Percentiles rank a stretch among this genome's conserved stretches.
These are phyloP conservation scores for Calameuta filiformis DNA, from an alignment of 2,888 invertebrate genomes.

Conservation along the genomic window DNA sequence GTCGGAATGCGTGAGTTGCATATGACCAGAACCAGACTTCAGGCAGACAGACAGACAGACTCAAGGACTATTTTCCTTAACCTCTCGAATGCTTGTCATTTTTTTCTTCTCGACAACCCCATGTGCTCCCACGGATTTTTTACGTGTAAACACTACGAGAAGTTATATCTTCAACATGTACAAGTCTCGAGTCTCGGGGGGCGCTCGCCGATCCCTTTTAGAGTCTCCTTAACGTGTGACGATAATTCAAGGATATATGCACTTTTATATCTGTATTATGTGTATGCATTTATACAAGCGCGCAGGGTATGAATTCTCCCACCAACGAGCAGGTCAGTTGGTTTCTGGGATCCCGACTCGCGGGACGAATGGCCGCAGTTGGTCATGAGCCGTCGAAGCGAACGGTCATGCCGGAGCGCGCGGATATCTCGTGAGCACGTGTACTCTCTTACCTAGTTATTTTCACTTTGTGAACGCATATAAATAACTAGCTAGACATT, in stretches of 20 bases:
- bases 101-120: background rate
- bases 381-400: constrained; percentile 37
- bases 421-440: background rate
- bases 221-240: background rate
- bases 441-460: background rate
- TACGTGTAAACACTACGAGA: background rate
- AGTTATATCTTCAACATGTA: background rate
- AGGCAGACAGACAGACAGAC: background rate
- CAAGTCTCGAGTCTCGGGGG: background rate
- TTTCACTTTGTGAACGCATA: background rate
- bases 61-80: background rate
- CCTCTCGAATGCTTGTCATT: background rate
- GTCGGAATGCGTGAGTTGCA: background rate
- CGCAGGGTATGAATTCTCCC: constrained; percentile 19
- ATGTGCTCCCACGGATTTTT: background rate
- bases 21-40: background rate
- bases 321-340: constrained; percentile 21
- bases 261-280: background rate
- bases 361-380: constrained; percentile 34
- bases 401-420: constrained; percentile 14
- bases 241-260: background rate
- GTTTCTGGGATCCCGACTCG: constrained; percentile 10
- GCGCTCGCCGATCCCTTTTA: background rate
- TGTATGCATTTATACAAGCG: constrained; percentile 1
- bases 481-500: background rate